Evolutionary conservation across 2,888 invertebrate species (phyloP).

Genomic region (Trissolcus japonicus): DNA sequence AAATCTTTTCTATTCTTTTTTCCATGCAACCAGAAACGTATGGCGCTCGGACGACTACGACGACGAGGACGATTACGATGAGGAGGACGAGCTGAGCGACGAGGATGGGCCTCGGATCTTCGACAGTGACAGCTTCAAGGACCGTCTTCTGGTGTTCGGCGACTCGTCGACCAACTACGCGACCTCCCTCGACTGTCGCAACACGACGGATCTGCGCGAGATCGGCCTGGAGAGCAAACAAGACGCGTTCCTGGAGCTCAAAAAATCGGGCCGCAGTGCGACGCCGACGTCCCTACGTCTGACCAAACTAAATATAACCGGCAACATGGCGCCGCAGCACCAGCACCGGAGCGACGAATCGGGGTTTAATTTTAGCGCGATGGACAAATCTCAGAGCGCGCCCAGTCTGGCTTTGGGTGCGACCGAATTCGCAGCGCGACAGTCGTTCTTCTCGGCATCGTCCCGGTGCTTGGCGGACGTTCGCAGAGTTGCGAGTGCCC

Average conservation of each 20-base stretch:
- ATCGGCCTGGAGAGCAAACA: slow-evolving; percentile 71
- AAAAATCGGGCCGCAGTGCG: slow-evolving; percentile 65
- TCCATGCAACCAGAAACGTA: slow-evolving; percentile 21
- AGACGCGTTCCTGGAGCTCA: slow-evolving; percentile 68
- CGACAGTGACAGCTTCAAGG: slow-evolving; percentile 67
- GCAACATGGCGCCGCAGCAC: slow-evolving; percentile 63
- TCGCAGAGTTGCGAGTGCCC: slow-evolving; percentile 79
- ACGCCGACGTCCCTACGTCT: slow-evolving; percentile 66
- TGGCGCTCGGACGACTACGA: slow-evolving; percentile 41
- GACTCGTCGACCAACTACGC: slow-evolving; percentile 65
- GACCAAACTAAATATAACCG: slow-evolving; percentile 72
- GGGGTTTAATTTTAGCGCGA: slow-evolving; percentile 75
- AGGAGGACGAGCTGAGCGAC: slow-evolving; percentile 65
- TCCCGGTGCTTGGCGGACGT: slow-evolving; percentile 69
- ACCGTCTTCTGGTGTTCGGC: slow-evolving; percentile 71
- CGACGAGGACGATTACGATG: slow-evolving; percentile 66
- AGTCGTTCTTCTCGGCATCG: slow-evolving; percentile 38
- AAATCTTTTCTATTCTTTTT: background rate
- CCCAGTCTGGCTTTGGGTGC: slow-evolving; percentile 73
- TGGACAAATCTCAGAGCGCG: slow-evolving; percentile 74
- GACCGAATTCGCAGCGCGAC: slow-evolving; percentile 62
- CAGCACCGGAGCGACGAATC: slow-evolving; percentile 64
- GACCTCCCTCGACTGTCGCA: slow-evolving; percentile 71
- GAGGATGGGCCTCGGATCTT: slow-evolving; percentile 60
- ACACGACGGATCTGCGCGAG: slow-evolving; percentile 72